These are phyloP conservation scores for Selene dorsalis DNA, from an alignment of 2,797 vertebrate genomes.

Conservation along the genomic window DNA sequence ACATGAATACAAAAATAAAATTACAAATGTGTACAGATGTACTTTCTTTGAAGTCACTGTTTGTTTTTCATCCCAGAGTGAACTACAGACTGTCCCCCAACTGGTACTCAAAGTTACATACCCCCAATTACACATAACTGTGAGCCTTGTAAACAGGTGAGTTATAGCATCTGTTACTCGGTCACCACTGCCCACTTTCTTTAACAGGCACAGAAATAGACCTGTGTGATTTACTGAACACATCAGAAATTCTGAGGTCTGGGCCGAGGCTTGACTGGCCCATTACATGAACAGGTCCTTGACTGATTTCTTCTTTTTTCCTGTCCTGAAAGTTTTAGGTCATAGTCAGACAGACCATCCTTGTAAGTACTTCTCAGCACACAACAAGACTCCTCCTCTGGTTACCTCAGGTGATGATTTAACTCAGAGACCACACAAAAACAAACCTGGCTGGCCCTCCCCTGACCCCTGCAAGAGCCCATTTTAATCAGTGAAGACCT, in stretches of 20 bases:
- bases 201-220: background rate
- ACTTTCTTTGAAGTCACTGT: too few relatives aligned
- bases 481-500: conserved; percentile 67
- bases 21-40: too few relatives aligned
- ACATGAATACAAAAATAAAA: too few relatives aligned
- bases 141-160: too few relatives aligned
- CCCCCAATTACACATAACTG: too few relatives aligned
- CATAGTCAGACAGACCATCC: conserved; percentile 17
- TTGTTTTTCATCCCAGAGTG: too few relatives aligned
- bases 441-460: background rate
- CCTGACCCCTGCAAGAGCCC: conserved; percentile 28
- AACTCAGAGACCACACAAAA: conserved; percentile 62
- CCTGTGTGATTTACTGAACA: background rate
- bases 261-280: background rate
- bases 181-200: background rate
- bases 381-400: conserved; percentile 36
- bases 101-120: too few relatives aligned
- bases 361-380: conserved; percentile 19
- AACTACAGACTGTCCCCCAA: too few relatives aligned
- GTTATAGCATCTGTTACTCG: too few relatives aligned
- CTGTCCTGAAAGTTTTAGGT: conserved; percentile 21
- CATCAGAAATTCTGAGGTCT: background rate
- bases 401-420: conserved; percentile 62
- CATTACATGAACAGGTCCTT: conserved; percentile 69
- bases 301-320: conserved; percentile 36